Evolutionary conservation across 2,888 invertebrate species (phyloP), one percentile per base, ranked within the genome.

Genomic region (Caenorhabditis becei): DNA sequence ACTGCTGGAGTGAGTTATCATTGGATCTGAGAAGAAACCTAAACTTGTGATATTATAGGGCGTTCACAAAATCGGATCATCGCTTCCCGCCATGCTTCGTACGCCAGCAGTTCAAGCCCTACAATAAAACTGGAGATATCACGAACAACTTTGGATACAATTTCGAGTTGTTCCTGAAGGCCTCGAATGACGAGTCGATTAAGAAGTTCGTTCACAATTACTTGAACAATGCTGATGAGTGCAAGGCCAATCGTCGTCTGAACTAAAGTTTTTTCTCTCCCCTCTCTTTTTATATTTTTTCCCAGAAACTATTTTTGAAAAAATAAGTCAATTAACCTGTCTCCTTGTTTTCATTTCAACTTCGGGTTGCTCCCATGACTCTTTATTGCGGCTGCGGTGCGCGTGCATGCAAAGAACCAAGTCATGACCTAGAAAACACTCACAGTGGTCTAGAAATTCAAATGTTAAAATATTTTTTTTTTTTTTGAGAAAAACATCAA

Each of bases 61-160:
- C n/a, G n/a, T n/a, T 56, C 44, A 1, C 24, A 3, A 0, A 16
- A 20, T 11, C 14, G 0, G n/a, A 54, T 1, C 51, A 16, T 2
- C 51, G 70, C 7, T 61, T 70, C 53, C 70, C 59, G 8, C 70
- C 70, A 1, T 11, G 1, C 0, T 28, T 28, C 32, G 54, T 23
- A 1, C 23, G 2, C 23, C 7, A 23, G 1, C 20, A 20, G 5
- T 7, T 3, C 0, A 28, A 28, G 23, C 23, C 47, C 0, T n/a
- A 11, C 14, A 18, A 47, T 16, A 24, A 37, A n/a, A n/a, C n/a
- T n/a, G 18, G 2, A 8, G 4, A 3, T 8, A 23, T 37, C 5
- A 56, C 1, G 14, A 56, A 67, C 24, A 67, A 67, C 35, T 67
- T 67, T 20, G 58, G 67, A 28, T 24, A n/a, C 3, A 18, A 66